Conservation (phyloP, 2,888 invertebrate species). For the Trichopria drosophilae region DNA sequence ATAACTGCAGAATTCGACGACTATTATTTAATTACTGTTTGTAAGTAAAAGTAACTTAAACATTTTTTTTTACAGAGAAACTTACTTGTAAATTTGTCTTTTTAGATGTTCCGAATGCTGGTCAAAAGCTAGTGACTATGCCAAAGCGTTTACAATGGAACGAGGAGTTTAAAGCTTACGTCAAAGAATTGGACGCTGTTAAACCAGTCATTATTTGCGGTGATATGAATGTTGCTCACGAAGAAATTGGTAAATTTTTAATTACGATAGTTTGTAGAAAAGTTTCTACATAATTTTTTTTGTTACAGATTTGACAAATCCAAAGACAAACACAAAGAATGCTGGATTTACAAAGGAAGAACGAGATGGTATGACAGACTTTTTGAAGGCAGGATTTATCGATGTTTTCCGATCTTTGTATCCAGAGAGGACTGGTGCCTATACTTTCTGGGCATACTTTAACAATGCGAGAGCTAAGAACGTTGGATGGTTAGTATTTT, state of each 20-base stretch:
- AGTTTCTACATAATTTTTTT: slow-evolving; percentile 7
- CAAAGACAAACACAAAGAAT: slow-evolving; percentile 86
- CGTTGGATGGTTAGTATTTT: slow-evolving; percentile 83
- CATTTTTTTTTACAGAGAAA: slow-evolving; percentile 2
- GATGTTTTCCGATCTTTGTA: slow-evolving; percentile 87
- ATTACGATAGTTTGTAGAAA: not conserved
- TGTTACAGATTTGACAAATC: slow-evolving; percentile 83
- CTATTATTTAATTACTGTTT: slow-evolving; percentile 85
- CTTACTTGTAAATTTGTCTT: slow-evolving; percentile 20
- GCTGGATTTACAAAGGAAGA: slow-evolving; percentile 97
- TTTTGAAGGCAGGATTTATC: slow-evolving; percentile 79
- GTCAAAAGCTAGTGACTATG: slow-evolving; percentile 82
- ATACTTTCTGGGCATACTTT: slow-evolving; percentile 97
- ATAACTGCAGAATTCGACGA: slow-evolving; percentile 93
- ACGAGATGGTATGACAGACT: slow-evolving; percentile 83
- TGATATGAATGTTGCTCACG: slow-evolving; percentile 96
- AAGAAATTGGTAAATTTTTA: slow-evolving; percentile 74
- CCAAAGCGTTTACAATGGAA: slow-evolving; percentile 92
- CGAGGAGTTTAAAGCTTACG: slow-evolving; percentile 73
- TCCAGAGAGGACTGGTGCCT: slow-evolving; percentile 80
- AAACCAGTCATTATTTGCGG: slow-evolving; percentile 96
- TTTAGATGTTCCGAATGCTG: slow-evolving; percentile 91
- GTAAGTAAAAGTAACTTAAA: slow-evolving; percentile 59
- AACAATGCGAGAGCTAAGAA: slow-evolving; percentile 83
- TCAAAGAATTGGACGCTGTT: slow-evolving; percentile 77